Evolutionary conservation across 64 coral and sea anemone genomes (phyloP).

Genomic region (Pocillopora verrucosa): DNA sequence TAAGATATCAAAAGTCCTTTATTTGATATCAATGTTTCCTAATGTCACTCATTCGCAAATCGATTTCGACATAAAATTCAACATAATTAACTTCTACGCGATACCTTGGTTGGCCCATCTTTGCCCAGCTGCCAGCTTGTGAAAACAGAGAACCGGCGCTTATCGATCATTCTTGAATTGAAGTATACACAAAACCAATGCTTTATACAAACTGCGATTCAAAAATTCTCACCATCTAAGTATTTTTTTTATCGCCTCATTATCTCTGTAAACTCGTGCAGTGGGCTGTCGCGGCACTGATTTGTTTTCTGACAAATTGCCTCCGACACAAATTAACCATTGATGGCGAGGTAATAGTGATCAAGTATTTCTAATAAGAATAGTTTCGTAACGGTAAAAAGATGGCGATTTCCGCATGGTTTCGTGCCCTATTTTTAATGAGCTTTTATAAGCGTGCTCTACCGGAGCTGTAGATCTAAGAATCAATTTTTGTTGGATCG

Average conservation of each 20-base stretch:
- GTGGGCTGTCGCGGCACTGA: background rate
- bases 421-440: too few relatives aligned
- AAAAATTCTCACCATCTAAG: conserved; percentile 29
- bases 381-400: background rate
- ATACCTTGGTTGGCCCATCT: conserved; percentile 1
- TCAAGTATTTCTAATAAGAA: background rate
- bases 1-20: conserved; percentile 5
- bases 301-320: background rate
- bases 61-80: conserved; percentile 49
- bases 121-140: conserved; percentile 38
- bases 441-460: too few relatives aligned
- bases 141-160: conserved; percentile 17
- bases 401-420: too few relatives aligned
- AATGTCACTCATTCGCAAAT: conserved; percentile 24
- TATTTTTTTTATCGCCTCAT: conserved; percentile 35
- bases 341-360: background rate
- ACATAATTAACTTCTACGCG: conserved; percentile 34
- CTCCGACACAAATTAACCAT: background rate
- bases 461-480: too few relatives aligned
- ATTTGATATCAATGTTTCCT: conserved; percentile 25
- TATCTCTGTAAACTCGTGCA: background rate
- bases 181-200: conserved; percentile 35
- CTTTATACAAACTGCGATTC: conserved; percentile 31
- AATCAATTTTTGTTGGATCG: too few relatives aligned
- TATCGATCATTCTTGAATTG: background rate